These are phyloP conservation scores for Ametastegia equiseti DNA, from an alignment of 2,888 invertebrate genomes.

Conservation along the genomic window DNA sequence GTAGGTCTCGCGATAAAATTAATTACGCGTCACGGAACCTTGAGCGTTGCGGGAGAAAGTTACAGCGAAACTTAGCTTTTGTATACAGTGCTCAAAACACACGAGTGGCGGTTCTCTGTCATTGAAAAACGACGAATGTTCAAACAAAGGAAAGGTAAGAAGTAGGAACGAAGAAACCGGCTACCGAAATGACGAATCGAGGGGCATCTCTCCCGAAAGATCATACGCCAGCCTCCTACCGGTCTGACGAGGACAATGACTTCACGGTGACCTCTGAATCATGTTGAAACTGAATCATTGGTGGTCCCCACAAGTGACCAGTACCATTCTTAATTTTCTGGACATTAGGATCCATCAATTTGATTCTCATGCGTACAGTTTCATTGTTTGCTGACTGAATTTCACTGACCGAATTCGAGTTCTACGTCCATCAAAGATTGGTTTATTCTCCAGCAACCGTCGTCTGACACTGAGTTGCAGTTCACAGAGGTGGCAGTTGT, in stretches of 20 bases:
- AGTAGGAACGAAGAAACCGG: not conserved
- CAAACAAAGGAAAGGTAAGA: not conserved
- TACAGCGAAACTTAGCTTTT: no score
- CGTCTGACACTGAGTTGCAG: not conserved
- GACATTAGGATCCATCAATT: not conserved
- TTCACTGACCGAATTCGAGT: not conserved
- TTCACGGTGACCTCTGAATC: not conserved
- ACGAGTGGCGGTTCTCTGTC: not conserved
- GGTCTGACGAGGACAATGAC: conserved; percentile 18
- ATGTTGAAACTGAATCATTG: not conserved
- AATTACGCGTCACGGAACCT: not conserved
- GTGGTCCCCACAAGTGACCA: not conserved
- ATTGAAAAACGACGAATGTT: no score
- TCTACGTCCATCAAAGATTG: not conserved
- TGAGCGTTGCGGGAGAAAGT: not conserved
- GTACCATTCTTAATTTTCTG: not conserved
- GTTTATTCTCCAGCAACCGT: not conserved
- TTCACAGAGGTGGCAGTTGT: no score
- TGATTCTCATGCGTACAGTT: not conserved
- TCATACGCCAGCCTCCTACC: not conserved
- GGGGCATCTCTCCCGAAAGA: not conserved
- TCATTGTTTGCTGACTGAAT: not conserved
- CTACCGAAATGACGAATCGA: conserved; percentile 12
- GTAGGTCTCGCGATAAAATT: not conserved
- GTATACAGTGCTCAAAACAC: not conserved